phyloP scores from a whole-genome alignment of 2,113 vertebrate species.

The Pristiophorus japonicus region DNA sequence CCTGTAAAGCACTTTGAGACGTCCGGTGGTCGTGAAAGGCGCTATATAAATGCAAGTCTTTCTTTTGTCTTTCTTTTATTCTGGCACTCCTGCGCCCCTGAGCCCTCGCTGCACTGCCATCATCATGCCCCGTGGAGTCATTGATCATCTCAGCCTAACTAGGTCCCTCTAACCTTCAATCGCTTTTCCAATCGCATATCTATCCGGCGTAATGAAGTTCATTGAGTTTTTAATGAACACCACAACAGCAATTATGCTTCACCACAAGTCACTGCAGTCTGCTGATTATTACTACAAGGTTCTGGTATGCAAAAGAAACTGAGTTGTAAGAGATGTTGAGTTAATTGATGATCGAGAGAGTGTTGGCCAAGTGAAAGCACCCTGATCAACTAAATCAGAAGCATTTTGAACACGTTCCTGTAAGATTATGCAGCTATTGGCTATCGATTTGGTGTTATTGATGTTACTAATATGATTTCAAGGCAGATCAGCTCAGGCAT shows the following conservation, averaged over 20 bases:
- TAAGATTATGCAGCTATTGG: neutral
- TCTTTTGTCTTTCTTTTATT: too few relatives aligned
- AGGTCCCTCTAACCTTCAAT: neutral
- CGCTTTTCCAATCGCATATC: neutral
- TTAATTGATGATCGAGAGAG: neutral
- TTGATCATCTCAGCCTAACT: neutral
- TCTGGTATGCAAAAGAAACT: neutral
- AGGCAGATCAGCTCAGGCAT: neutral
- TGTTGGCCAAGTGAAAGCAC: neutral
- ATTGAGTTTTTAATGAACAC: neutral
- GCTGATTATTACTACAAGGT: neutral
- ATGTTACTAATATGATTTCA: neutral
- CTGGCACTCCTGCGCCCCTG: neutral
- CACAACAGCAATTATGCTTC: neutral
- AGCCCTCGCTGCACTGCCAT: neutral
- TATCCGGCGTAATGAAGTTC: neutral
- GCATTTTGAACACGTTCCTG: neutral
- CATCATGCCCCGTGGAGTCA: neutral
- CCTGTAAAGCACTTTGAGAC: too few relatives aligned
- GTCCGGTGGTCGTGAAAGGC: too few relatives aligned
- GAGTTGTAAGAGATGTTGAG: neutral
- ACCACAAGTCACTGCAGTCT: neutral
- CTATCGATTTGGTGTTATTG: constrained; percentile 3
- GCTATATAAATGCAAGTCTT: too few relatives aligned
- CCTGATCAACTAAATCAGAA: neutral